Percentiles rank a stretch among this genome's conserved stretches.
phyloP scores from a whole-genome alignment of 1,140 invertebrate genomes.

The Drosophila ficusphila region DNA sequence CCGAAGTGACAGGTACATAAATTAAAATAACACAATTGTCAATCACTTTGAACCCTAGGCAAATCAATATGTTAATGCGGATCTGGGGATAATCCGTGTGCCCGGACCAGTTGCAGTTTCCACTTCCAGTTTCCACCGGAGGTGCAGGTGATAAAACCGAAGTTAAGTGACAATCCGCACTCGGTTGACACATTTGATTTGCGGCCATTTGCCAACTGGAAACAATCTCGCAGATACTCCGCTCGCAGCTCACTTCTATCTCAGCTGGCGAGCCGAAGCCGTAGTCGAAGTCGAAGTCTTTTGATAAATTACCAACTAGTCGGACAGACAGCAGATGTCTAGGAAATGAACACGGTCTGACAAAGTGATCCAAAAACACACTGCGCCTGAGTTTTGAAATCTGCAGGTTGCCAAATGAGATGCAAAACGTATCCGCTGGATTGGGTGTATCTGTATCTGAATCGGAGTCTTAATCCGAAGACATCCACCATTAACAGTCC shows the following conservation, averaged over 20 bases:
- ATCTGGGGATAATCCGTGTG: constrained; percentile 16
- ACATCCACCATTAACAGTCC: constrained; percentile 20
- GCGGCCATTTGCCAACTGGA: constrained; percentile 48
- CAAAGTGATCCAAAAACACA: constrained; percentile 38
- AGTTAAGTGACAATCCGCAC: constrained; percentile 47
- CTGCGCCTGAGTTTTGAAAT: constrained; percentile 23
- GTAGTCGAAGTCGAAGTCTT: constrained; percentile 14
- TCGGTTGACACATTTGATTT: constrained; percentile 58
- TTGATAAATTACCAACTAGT: constrained; percentile 53
- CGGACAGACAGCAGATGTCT: constrained; percentile 40
- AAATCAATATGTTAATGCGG: constrained; percentile 75
- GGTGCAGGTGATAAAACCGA: constrained; percentile 58
- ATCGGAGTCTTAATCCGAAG: too few relatives aligned
- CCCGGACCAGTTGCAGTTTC: constrained; percentile 22
- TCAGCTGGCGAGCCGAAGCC: neutral
- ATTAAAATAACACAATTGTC: constrained; percentile 79
- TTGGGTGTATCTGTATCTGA: constrained; percentile 43
- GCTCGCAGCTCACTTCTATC: constrained; percentile 5
- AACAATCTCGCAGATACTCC: constrained; percentile 22
- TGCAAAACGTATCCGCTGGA: constrained; percentile 30
- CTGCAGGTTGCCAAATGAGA: constrained; percentile 33
- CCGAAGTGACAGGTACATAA: constrained; percentile 69
- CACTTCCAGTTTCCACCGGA: constrained; percentile 24
- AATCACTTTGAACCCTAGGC: constrained; percentile 75
- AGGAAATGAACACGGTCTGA: constrained; percentile 51